phyloP scores from a whole-genome alignment of 1,140 invertebrate genomes.

The Hypothenemus hampei region DNA sequence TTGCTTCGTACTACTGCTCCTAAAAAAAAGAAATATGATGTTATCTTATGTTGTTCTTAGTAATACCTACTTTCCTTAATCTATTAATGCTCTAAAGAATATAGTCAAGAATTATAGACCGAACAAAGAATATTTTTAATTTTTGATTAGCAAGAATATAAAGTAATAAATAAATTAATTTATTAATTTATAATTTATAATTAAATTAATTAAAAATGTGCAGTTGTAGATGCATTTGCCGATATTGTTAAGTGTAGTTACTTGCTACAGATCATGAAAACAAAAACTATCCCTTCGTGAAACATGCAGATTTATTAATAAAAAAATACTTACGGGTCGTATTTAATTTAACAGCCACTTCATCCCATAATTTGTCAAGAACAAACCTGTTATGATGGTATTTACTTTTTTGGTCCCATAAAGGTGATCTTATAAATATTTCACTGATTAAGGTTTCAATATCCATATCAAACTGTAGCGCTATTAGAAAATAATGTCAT shows the following conservation, averaged over 20 bases:
- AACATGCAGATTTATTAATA: too few relatives aligned
- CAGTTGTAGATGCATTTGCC: too few relatives aligned
- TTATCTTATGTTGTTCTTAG: constrained; percentile 12
- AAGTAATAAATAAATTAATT: too few relatives aligned
- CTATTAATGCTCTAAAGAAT: too few relatives aligned
- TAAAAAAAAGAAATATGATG: constrained; percentile 34
- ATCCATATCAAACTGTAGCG: constrained; percentile 7
- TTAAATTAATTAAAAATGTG: too few relatives aligned
- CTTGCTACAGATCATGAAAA: too few relatives aligned
- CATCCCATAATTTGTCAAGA: constrained; percentile 31
- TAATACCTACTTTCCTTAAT: constrained; percentile 3
- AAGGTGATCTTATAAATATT: constrained; percentile 22
- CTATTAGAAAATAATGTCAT: background rate
- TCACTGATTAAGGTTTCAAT: constrained; percentile 23
- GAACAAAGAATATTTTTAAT: too few relatives aligned
- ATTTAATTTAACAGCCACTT: constrained; percentile 26
- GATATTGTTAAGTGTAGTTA: too few relatives aligned
- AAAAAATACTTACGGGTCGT: constrained; percentile 25
- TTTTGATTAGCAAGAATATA: too few relatives aligned
- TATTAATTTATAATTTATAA: too few relatives aligned
- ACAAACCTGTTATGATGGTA: constrained; percentile 31
- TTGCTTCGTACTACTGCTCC: constrained; percentile 47
- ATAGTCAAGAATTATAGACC: too few relatives aligned
- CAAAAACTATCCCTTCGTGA: too few relatives aligned
- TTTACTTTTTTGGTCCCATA: constrained; percentile 29